phyloP scores from a whole-genome alignment of 2,888 invertebrate species.

The Dione vanillae region DNA sequence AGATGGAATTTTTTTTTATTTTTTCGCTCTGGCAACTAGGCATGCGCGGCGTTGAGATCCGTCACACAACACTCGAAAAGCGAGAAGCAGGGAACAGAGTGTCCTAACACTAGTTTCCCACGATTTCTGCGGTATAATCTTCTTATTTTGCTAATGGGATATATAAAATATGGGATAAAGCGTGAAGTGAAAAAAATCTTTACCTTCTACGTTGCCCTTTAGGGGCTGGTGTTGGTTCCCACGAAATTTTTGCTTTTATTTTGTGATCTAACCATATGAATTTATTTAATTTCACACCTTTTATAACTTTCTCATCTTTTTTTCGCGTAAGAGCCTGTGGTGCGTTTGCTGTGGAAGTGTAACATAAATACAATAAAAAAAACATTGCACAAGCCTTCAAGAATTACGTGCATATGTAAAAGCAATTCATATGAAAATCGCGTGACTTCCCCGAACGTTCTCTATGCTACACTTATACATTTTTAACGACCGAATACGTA shows the following conservation, averaged over 20 bases:
- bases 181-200: no score
- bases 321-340: conserved; percentile 63
- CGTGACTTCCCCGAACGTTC: conserved; percentile 32
- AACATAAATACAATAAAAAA: conserved; percentile 14
- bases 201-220: conserved; percentile 64
- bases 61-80: no score
- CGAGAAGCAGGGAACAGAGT: no score
- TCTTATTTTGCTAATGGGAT: no score
- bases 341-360: conserved; percentile 55
- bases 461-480: conserved; percentile 22
- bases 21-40: no score
- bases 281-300: conserved; percentile 67
- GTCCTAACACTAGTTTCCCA: no score
- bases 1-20: no score
- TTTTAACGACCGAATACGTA: conserved; percentile 24
- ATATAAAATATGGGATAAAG: no score
- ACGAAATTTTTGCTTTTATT: conserved; percentile 70
- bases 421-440: conserved; percentile 26
- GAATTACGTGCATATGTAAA: conserved; percentile 29
- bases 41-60: no score
- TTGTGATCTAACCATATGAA: conserved; percentile 73
- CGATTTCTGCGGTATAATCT: no score
- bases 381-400: conserved; percentile 10
- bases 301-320: conserved; percentile 60
- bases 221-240: conserved; percentile 62